Base-by-base conservation (phyloP, 2,888 invertebrate species). In the Euplagia quadripunctaria region DNA sequence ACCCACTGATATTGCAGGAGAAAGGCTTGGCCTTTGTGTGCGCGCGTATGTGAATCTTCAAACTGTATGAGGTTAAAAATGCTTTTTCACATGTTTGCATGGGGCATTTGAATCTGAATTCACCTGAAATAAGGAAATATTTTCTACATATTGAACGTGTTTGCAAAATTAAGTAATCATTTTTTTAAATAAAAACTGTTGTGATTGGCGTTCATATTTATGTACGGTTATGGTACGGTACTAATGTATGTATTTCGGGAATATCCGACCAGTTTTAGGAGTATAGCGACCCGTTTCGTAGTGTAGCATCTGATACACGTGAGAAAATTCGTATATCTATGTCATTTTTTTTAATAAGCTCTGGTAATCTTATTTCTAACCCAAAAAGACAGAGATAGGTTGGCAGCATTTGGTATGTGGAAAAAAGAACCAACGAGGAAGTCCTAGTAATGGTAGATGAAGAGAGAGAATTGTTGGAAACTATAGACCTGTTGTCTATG, bases 1-100 rank as follows among this genome's bases (percentile, higher is more conserved):
- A 99, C 75, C 97, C 98, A 74, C 96, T 96, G 75, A 97, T 97
- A 80, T 97, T 97, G 93, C 99, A 99, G 87, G 97, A 97, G 90
- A 99, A 99, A 0, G 99, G 99, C 96, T 99, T 99, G 76, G 97
- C 96, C 94, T 99, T 98, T 0, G 99, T 99, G 92, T 99, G 99
- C 61, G 99, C 99, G 80, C 99, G 96, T 79, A 98, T 97, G 92
- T 99, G 99, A 86, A 99, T 99, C 96, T 99, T 99, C 80, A 99
- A 95, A 94, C 99, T 99, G 95, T 99, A 99, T 49, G 99, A 99
- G 43, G 99, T 99, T 74, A 99, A 96, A 94, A 99, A 99, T 77
- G 98, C 98, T 95, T 99, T 99, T 77, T 98, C 98, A 94, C 99
- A 99, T 82, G 97, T 97, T 78, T 97, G 97, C 92, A 98, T 98